Evolutionary conservation across 1,140 invertebrate species (phyloP), one percentile per base, ranked within the genome.

Genomic region (Bombyx mandarina): DNA sequence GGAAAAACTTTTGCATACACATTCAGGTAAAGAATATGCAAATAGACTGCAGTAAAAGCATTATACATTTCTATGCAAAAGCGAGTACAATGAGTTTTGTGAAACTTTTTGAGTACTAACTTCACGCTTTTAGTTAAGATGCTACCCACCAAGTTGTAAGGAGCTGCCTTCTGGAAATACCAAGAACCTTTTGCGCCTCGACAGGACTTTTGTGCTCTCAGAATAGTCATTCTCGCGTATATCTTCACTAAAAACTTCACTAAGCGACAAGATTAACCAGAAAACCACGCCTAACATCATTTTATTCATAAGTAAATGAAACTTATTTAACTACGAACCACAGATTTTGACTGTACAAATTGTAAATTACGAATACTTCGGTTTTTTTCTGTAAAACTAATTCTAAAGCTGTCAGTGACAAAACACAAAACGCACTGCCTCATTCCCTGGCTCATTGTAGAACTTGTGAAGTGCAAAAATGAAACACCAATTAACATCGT

Each of bases 91-190:
- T 35, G 26, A 35, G 26, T 35, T 35, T 35, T 35, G 26, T 35
- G 26, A 35, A 35, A 35, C 26, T 35, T 35, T 35, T 35, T 5
- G 26, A 35, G 26, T 35, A 35, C 26, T 35, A 5, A 35, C 26
- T 35, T 35, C 26, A 3, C 4, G 26, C 26, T 35, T 2, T 35
- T 35, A 2, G 26, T 35, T 35, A 35, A 54, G 26, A 57, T 63
- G 60, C 67, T 67, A 75, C 91, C 90, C 73, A 94, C 93, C 86
- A 87, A 94, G 86, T 88, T 92, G 91, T 65, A 94, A 90, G 52
- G 93, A 94, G 60, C 93, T 94, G 57, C 93, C 93, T 76, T 94
- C 93, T 12, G 94, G 93, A 83, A 94, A 95, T 65, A 93, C 89
- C 61, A 95, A 88, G 88, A 93, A 94, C 65, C 94, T 90, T 71